Evolutionary conservation across 1,140 invertebrate species (phyloP).

Genomic region (Bombus soroeensis): DNA sequence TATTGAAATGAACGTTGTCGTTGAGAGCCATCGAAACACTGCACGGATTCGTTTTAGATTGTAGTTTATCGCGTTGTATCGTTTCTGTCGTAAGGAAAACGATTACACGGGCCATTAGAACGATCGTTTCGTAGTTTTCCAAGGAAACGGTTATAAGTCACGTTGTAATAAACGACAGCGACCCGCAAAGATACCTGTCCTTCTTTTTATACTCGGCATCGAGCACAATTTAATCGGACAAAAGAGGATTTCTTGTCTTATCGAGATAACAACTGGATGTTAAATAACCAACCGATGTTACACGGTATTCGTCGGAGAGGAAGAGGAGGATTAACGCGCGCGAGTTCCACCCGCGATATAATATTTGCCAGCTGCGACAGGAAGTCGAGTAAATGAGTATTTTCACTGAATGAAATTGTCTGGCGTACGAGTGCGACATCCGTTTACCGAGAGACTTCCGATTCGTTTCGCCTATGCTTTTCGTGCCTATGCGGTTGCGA

Average conservation of each 20-base stretch:
- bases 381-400: conserved; percentile 44
- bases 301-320: neutral
- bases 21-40: conserved; percentile 14
- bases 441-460: conserved; percentile 12
- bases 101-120: no score
- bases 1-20: conserved; percentile 24
- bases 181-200: no score
- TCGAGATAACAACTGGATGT: conserved; percentile 10
- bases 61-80: neutral
- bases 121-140: neutral
- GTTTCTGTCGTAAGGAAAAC: no score
- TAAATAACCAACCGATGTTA: conserved; percentile 9
- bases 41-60: neutral
- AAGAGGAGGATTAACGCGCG: conserved; percentile 39
- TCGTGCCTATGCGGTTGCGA: neutral
- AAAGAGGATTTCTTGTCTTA: conserved; percentile 11
- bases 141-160: no score
- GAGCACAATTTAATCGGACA: neutral
- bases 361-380: conserved; percentile 53
- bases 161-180: no score
- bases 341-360: conserved; percentile 25
- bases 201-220: neutral
- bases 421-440: conserved; percentile 24
- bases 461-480: neutral
- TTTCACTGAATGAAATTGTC: conserved; percentile 53